Percentiles rank a stretch among this genome's conserved stretches.
These are phyloP conservation scores for Pandemis cinnamomeana DNA, from an alignment of 2,888 invertebrate species.

Conservation along the genomic window DNA sequence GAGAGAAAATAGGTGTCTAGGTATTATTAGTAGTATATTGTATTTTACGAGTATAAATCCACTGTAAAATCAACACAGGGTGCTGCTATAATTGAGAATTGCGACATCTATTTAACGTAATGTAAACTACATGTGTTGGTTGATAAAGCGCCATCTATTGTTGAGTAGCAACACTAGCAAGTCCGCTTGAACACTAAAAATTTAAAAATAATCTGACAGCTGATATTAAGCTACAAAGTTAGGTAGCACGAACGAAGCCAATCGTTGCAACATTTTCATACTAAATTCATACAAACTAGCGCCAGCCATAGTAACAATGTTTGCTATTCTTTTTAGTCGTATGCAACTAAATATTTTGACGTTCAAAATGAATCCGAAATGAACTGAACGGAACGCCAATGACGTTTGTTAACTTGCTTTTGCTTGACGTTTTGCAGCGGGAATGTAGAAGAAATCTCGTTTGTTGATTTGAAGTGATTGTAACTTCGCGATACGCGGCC, in stretches of 20 bases:
- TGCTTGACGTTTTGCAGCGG: conserved; percentile 65
- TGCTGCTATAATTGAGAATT: neutral
- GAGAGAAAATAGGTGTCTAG: no score
- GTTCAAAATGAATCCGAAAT: conserved; percentile 38
- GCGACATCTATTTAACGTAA: neutral
- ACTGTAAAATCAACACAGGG: no score
- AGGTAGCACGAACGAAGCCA: neutral
- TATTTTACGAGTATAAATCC: no score
- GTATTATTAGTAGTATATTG: no score
- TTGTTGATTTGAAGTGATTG: conserved; percentile 81
- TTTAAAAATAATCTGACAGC: conserved; percentile 39
- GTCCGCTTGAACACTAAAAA: neutral
- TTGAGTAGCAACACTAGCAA: neutral
- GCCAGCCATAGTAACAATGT: neutral
- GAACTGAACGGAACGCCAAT: conserved; percentile 51
- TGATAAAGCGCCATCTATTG: neutral
- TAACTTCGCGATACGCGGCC: conserved; percentile 70
- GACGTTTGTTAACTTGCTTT: conserved; percentile 34
- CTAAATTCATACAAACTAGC: conserved; percentile 3
- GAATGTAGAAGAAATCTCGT: conserved; percentile 79
- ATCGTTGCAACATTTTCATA: neutral
- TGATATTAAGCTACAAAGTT: conserved; percentile 22
- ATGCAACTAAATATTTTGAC: conserved; percentile 53
- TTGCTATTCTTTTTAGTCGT: conserved; percentile 44
- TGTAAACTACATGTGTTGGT: neutral